These are phyloP conservation scores for Drosophila auraria DNA, from an alignment of 1,140 invertebrate species.

Conservation along the genomic window DNA sequence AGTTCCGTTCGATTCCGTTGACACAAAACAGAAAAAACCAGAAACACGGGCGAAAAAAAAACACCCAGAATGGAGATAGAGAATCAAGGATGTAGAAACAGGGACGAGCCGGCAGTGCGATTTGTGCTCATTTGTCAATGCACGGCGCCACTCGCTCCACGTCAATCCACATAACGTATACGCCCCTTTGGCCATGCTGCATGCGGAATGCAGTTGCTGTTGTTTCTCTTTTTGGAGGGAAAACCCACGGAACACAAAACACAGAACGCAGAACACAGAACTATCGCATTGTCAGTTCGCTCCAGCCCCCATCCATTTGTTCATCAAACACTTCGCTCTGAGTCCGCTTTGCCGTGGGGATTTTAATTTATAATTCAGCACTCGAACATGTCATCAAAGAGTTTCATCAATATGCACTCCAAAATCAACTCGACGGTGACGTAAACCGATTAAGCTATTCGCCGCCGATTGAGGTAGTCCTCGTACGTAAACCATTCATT, in stretches of 20 bases:
- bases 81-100: slow-evolving; percentile 33
- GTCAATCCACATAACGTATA: slow-evolving; percentile 64
- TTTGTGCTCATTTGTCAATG: slow-evolving; percentile 70
- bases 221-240: slow-evolving; percentile 24
- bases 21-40: slow-evolving; percentile 21
- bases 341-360: slow-evolving; percentile 35
- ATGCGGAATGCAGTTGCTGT: slow-evolving; percentile 28
- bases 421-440: slow-evolving; percentile 22
- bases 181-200: slow-evolving; percentile 54
- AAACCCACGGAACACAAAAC: slow-evolving; percentile 45
- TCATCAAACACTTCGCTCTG: slow-evolving; percentile 37
- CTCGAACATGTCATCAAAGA: slow-evolving; percentile 32
- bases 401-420: slow-evolving; percentile 44
- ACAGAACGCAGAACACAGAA: slow-evolving; percentile 47
- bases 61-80: slow-evolving; percentile 7
- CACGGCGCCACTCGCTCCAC: slow-evolving; percentile 30
- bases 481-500: not conserved
- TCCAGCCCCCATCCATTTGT: slow-evolving; percentile 19
- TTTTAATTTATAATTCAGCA: slow-evolving; percentile 70
- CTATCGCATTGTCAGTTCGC: slow-evolving; percentile 52
- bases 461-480: not conserved
- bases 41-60: slow-evolving; percentile 7
- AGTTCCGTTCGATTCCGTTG: slow-evolving; percentile 20
- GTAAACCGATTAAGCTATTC: slow-evolving; percentile 43
- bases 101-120: slow-evolving; percentile 50